Evolutionary conservation across 2,797 vertebrate species (phyloP), one percentile per base, ranked within the genome.

Genomic region (Potorous gilbertii): DNA sequence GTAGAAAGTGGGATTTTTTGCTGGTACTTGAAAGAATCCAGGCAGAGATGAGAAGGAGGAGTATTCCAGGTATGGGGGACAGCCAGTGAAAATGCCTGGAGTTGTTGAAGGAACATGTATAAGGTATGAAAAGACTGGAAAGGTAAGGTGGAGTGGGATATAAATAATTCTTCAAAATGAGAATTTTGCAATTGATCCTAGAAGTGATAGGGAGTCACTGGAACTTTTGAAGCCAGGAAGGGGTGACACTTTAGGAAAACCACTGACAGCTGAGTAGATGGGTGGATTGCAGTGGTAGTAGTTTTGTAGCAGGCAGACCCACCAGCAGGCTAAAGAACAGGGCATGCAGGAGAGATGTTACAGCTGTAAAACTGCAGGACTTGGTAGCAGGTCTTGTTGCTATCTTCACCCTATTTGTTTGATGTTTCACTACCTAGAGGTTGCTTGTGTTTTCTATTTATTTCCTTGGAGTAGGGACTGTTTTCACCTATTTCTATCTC

Each of bases 281-380:
- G n/a, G 21, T 74, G n/a, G 66, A 8, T 0, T 18, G n/a, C 5
- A 66, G n/a, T 1, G n/a, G 6, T 1, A 0, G 10, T 0, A 66
- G 31, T 1, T 13, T 74, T 74, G n/a, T 40, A 5, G 1, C 66
- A 21, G 14, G 66, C n/a, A 74, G 14, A 74, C n/a, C 66, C 66
- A n/a, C 29, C 5, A 40, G n/a, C n/a, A 13, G 13, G 34, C 62
- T 18, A 18, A 6, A 81, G 66, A 81, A 46, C 18, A 8, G 31
- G 18, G n/a, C n/a, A 40, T 10, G 18, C 16, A 81, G 18, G 66
- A 81, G n/a, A 81, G n/a, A 21, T 81, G 8, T 81, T 40, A 46
- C n/a, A 8, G 0, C 18, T 40, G n/a, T 81, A 81, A 81, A 81
- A 46, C 10, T 12, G 16, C n/a, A 24, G 3, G 18, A 34, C 66